Evolutionary conservation across 1,140 invertebrate species (phyloP), one percentile per base, ranked within the genome.

Genomic region (Samia ricini): DNA sequence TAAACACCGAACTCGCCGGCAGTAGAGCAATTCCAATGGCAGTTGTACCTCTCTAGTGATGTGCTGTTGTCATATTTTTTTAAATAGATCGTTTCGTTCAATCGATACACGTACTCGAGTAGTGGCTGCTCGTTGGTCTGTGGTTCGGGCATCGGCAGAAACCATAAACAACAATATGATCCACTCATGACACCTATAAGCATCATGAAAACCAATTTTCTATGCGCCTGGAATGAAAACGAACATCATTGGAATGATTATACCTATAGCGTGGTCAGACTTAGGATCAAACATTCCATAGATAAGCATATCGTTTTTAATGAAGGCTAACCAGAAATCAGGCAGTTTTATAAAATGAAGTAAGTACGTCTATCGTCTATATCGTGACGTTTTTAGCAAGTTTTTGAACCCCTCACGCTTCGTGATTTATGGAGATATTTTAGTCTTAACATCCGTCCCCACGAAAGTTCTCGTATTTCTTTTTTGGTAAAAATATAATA

Each of bases 161-260:
- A 93, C 77, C 94, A 94, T 70, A 96, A 91, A 18, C 92, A 80
- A 52, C 92, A 90, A 68, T 93, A 95, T 12, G 92, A 93, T 5
- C 93, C 64, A 0, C 93, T 92, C 87, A 94, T 95, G 1, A 91
- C 64, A 0, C 91, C 57, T 18, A 96, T 92, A 0, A 96, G 74
- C 0, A 81, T 33, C 69, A 95, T 92, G 74, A 96, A 96, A 33
- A 96, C 93, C 0, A 92, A 68, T 82, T 95, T 96, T 63, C 95
- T 92, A 78, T 93, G 71, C 77, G 69, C 81, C 93, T 92, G 78
- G 66, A 91, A 77, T 7, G 50, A 6, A 10, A 21, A 52, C 19
- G 22, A 15, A 52, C 4, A 52, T 52, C 19, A 10, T 33, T n/a
- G 18, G n/a, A 52, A n/a, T n/a, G n/a, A n/a, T n/a, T n/a, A n/a